Base-by-base conservation (phyloP, 2,888 invertebrate genomes). In the Piscicola geometra region DNA sequence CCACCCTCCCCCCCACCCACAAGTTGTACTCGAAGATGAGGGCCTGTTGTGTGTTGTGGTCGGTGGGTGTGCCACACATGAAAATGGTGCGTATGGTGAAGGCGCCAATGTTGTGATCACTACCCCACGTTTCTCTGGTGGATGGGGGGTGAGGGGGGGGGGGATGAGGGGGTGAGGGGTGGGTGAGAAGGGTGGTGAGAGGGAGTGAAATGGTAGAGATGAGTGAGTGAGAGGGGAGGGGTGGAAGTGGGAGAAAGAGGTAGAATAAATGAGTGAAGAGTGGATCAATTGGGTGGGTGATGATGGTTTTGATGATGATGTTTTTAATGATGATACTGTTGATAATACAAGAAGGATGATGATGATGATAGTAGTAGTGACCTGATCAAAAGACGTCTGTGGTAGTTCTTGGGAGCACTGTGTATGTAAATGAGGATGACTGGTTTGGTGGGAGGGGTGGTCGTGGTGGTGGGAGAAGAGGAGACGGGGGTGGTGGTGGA, bases 61-160 rank as follows among this genome's bases (percentile, higher is more conserved):
- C 81, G 1, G 76, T 66, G 0, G 81, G 81, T 0, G 84, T 84
- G 0, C 85, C 85, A 80, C 84, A 80, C 21, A 85, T 78, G 78
- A 85, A 85, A 25, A 84, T 81, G 3, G 84, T 75, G 21, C 81
- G 79, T 64, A 82, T 79, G 28, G 80, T 80, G 75, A 80, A 78
- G 52, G 75, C 71, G 3, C n/a, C 60, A 15, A 83, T 77, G 21
- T 82, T 71, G n/a, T 76, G 47, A 18, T 80, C 80, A 30, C 82
- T 79, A 0, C 83, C 84, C 84, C 85, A 85, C 3, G 84, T 83
- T 69, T 83, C 81, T 25, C 73, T 56, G 60, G n/a, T 9, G 41
- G 15, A n/a, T n/a, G 41, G 41, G 15, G 41, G 41, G 15, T 9
- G 41, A 41, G 41, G 41, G 15, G 41, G 41, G 15, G 41, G 41